Base-by-base conservation (phyloP, 2,888 invertebrate species). In the Apotomis capreana region DNA sequence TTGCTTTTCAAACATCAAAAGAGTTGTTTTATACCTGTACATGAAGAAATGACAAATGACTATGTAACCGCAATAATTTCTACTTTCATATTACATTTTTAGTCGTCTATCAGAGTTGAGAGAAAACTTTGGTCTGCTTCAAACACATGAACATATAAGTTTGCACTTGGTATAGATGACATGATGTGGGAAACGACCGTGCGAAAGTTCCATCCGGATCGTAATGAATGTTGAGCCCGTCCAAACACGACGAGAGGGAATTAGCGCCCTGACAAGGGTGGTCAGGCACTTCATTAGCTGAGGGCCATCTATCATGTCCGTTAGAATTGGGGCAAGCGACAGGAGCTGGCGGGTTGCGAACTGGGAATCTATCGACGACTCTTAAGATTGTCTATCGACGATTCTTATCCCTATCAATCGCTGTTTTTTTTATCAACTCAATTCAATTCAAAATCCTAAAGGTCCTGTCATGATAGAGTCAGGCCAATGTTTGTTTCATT, bases 221-320 rank as follows among this genome's bases (percentile, higher is more conserved):
- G 6, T 37, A 37, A 37, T 37, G 36, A 58, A 58, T 57, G 57
- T 58, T 15, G 36, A 26, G 12, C 58, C 37, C 58, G 37, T 37
- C 10, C 49, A 49, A 5, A 36, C 1, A 26, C 36, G n/a, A 26
- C 36, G 10, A 26, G 61, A 55, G 8, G 61, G 46, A 37, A 67
- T 68, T 68, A 36, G 26, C 12, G 51, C 54, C 3, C 52, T n/a
- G 67, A 55, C 55, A 61, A 37, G 64, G 67, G 70, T 52, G 37
- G 67, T 36, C 68, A 9, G 76, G 77, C 78, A 79, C 78, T 80
- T 79, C 79, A 80, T 82, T 78, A 79, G 75, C n/a, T 51, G 62
- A 70, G 76, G 58, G 71, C 73, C 77, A 79, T 82, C 77, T 69
- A 78, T 81, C 80, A 79, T 74, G 69, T 72, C 67, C 68, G 61